Percentiles rank a stretch among this genome's conserved stretches.
Evolutionary conservation across 2,888 invertebrate genomes (phyloP).

Genomic region (Drosophila melanocephala): DNA sequence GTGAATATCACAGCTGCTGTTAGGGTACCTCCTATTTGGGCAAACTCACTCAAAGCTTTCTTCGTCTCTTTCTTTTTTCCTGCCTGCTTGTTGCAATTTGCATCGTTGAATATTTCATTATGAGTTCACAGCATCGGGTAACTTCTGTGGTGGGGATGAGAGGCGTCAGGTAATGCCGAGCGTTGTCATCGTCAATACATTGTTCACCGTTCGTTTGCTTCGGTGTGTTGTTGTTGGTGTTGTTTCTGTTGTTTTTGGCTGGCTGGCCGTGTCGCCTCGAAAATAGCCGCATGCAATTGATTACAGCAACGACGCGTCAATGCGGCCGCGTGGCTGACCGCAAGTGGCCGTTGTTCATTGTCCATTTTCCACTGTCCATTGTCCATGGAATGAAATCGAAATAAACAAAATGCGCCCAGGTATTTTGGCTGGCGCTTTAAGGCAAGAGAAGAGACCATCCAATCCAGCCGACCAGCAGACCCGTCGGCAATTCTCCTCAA

Average conservation of each 20-base stretch:
- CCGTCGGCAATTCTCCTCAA: not conserved
- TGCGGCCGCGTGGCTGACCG: slow-evolving; percentile 37
- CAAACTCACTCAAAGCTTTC: not conserved
- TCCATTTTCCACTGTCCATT: not conserved
- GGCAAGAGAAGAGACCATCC: not conserved
- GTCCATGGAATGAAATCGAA: slow-evolving; percentile 56
- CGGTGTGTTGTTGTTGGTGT: not conserved
- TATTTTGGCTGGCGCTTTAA: slow-evolving; percentile 40
- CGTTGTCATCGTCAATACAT: slow-evolving; percentile 46
- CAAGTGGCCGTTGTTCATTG: slow-evolving; percentile 27
- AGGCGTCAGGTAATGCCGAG: not conserved
- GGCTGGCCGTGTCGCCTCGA: slow-evolving; percentile 32
- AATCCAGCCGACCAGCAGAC: not conserved
- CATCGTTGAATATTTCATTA: slow-evolving; percentile 56
- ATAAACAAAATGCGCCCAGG: slow-evolving; percentile 50
- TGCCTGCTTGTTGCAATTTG: slow-evolving; percentile 67
- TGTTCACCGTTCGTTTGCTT: slow-evolving; percentile 18
- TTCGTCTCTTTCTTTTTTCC: slow-evolving; percentile 13
- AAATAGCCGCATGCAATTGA: slow-evolving; percentile 78
- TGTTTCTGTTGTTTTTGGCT: slow-evolving; percentile 4
- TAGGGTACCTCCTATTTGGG: not conserved
- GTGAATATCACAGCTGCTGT: not conserved
- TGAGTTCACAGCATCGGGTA: slow-evolving; percentile 26
- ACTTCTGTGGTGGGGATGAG: slow-evolving; percentile 5
- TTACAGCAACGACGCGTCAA: slow-evolving; percentile 64